Conservation (phyloP, 2,797 vertebrate genomes). For the Pipistrellus pygmaeus region DNA sequence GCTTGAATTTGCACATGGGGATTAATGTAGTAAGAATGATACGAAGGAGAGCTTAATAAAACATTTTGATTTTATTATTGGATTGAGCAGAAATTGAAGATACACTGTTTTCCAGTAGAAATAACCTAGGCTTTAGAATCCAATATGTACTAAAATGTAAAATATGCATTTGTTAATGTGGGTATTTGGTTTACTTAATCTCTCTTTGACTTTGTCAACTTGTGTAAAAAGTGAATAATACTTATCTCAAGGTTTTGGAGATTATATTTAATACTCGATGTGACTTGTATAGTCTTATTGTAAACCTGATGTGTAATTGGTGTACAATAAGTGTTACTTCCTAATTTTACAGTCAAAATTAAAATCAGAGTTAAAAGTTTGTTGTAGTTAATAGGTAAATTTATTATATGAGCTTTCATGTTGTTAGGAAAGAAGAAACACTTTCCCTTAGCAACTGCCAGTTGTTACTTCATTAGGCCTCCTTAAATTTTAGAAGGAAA, state of each 20-base stretch:
- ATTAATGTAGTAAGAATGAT: neutral
- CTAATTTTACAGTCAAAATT: neutral
- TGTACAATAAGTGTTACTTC: neutral
- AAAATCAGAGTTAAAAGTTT: neutral
- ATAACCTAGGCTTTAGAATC: conserved; percentile 17
- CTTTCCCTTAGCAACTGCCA: neutral
- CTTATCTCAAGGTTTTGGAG: conserved; percentile 7
- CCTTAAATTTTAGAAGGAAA: conserved; percentile 4
- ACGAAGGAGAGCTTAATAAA: neutral
- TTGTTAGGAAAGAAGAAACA: neutral
- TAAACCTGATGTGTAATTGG: conserved; percentile 38
- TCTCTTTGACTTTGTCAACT: neutral
- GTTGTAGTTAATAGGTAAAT: neutral
- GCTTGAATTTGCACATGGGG: neutral
- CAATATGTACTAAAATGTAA: neutral
- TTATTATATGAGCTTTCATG: conserved; percentile 2
- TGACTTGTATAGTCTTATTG: neutral
- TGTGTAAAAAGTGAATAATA: neutral
- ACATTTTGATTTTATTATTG: conserved; percentile 24
- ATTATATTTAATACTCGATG: conserved; percentile 17
- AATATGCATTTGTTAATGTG: neutral
- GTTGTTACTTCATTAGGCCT: neutral
- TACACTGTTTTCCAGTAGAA: neutral
- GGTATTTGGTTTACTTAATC: neutral
- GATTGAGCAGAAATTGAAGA: conserved; percentile 44